A percentile compares a stretch with the other conserved stretches of the same genome.
Conservation (phyloP, 92 coral and sea anemone species). For the Heliopora coerulea region DNA sequence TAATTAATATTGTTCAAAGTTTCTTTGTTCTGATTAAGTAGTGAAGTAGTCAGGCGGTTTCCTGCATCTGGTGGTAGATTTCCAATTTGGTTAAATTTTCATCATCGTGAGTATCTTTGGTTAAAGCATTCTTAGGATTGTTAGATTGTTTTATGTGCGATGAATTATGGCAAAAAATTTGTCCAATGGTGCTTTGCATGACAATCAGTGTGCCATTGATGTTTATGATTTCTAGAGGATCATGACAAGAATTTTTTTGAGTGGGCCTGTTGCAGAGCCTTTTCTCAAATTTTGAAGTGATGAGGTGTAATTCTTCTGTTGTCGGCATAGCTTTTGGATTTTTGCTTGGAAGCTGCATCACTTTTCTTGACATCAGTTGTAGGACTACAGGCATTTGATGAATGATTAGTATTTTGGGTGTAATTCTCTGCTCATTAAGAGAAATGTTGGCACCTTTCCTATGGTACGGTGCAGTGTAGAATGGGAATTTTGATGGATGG, state of each 20-base stretch:
- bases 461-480: constrained; percentile 52
- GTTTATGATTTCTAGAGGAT: constrained; percentile 11
- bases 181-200: constrained; percentile 4
- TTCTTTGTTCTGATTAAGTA: background rate
- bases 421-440: constrained; percentile 41
- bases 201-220: constrained; percentile 8
- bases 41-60: no score
- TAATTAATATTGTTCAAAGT: background rate
- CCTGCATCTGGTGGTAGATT: no score
- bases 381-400: background rate
- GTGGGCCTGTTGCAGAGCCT: constrained; percentile 19
- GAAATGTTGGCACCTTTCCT: constrained; percentile 39
- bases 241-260: constrained; percentile 28
- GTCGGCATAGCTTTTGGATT: constrained; percentile 27
- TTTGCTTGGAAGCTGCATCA: constrained; percentile 33
- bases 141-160: no score
- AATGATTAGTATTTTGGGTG: constrained; percentile 38
- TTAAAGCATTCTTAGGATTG: no score
- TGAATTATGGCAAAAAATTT: background rate
- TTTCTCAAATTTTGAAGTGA: constrained; percentile 21
- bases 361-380: background rate
- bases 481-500: constrained; percentile 40
- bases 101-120: no score
- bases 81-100: no score
- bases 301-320: constrained; percentile 11